These are phyloP conservation scores for Azemiops feae DNA, from an alignment of 2,113 vertebrate species.

Conservation along the genomic window DNA sequence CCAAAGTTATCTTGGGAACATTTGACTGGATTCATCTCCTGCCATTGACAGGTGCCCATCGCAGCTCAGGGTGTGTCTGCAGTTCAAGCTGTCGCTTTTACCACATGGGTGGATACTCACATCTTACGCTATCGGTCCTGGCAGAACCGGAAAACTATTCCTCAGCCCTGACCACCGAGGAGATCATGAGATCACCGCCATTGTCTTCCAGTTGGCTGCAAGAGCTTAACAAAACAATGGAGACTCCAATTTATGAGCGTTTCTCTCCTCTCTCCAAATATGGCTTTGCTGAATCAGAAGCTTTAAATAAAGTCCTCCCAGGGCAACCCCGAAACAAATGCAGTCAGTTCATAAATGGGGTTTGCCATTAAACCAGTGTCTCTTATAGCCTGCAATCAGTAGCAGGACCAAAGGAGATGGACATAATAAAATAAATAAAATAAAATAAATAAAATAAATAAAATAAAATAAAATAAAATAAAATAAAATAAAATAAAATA, in stretches of 20 bases:
- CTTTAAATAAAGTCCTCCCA: background rate
- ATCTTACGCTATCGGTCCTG: no score
- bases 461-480: no score
- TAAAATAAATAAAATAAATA: background rate
- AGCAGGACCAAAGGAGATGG: background rate
- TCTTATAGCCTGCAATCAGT: background rate
- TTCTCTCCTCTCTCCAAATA: background rate
- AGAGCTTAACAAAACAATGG: background rate
- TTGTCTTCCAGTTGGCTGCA: background rate
- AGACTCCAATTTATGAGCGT: background rate
- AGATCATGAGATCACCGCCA: background rate
- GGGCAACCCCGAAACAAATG: no score
- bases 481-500: no score
- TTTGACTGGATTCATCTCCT: slow-evolving; percentile 12
- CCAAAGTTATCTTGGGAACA: slow-evolving; percentile 19
- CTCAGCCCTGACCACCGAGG: background rate
- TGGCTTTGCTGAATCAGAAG: background rate
- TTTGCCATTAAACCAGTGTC: background rate
- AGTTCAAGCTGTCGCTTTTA: background rate
- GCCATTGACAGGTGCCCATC: slow-evolving; percentile 6
- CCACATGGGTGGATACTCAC: background rate
- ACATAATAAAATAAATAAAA: background rate
- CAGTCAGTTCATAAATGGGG: background rate
- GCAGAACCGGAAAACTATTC: background rate
- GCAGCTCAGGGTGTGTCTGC: background rate